These are phyloP conservation scores for Lepidostoma basale DNA, from an alignment of 1,140 invertebrate species.

Conservation along the genomic window DNA sequence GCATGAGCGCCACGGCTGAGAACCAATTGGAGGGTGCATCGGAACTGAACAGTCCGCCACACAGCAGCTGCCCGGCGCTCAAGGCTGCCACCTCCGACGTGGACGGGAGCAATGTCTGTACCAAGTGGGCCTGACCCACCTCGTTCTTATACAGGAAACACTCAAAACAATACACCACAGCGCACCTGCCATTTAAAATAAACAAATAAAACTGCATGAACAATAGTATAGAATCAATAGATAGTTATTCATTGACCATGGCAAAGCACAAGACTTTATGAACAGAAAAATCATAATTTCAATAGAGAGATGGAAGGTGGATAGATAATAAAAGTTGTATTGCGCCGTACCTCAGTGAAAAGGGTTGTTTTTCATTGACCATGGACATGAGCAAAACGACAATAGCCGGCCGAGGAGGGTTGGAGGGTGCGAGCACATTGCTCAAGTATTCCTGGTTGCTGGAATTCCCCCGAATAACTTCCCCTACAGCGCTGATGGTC, in stretches of 20 bases:
- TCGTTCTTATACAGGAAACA: slow-evolving; percentile 95
- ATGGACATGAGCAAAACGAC: slow-evolving; percentile 97
- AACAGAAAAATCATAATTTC: too few species aligned
- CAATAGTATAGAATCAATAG: neutral
- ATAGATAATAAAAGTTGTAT: too few species aligned
- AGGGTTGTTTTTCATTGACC: slow-evolving; percentile 98
- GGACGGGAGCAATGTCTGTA: slow-evolving; percentile 90
- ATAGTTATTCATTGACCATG: neutral
- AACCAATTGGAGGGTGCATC: slow-evolving; percentile 98
- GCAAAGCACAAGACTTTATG: too few species aligned
- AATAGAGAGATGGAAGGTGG: too few species aligned
- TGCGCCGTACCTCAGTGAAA: slow-evolving; percentile 70
- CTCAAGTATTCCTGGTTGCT: slow-evolving; percentile 93
- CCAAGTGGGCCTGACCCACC: slow-evolving; percentile 82
- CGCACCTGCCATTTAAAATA: slow-evolving; percentile 64
- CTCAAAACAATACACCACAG: slow-evolving; percentile 97
- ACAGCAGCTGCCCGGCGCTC: slow-evolving; percentile 89
- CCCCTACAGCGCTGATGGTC: slow-evolving; percentile 93
- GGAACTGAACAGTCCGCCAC: slow-evolving; percentile 88
- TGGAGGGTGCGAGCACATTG: slow-evolving; percentile 89
- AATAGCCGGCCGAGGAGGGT: slow-evolving; percentile 89
- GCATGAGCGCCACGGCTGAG: slow-evolving; percentile 87
- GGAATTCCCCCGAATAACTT: slow-evolving; percentile 90
- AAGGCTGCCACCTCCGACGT: slow-evolving; percentile 72
- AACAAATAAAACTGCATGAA: neutral